phyloP scores from a whole-genome alignment of 2,888 invertebrate species.

The Cataglyphis cursor region DNA sequence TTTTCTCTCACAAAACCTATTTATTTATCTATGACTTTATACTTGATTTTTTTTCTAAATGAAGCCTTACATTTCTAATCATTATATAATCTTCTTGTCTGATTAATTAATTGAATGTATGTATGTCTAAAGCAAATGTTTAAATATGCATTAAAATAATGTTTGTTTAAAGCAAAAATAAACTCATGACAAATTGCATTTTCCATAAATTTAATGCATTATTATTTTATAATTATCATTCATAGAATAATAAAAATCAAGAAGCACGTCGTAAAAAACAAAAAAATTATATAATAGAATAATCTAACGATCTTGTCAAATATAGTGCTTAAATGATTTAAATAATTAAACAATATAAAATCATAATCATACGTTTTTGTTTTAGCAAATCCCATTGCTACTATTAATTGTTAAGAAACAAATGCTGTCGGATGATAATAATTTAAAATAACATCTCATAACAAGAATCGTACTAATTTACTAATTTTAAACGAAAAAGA shows the following conservation, averaged over 20 bases:
- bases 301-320: constrained; percentile 3
- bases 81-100: neutral
- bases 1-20: neutral
- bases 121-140: neutral
- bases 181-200: neutral
- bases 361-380: neutral
- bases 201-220: neutral
- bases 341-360: constrained; percentile 1
- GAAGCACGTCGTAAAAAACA: neutral
- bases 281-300: neutral
- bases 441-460: constrained; percentile 7
- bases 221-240: neutral
- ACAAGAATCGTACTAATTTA: neutral
- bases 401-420: neutral
- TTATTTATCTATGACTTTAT: neutral
- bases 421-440: neutral
- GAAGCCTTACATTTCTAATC: neutral
- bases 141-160: neutral
- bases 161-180: neutral
- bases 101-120: neutral
- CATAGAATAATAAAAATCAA: neutral
- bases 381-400: neutral
- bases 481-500: constrained; percentile 5
- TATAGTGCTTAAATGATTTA: neutral
- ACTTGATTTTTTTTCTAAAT: neutral